These are phyloP conservation scores for Burhinus oedicnemus DNA, from an alignment of 2,113 vertebrate genomes.

Conservation along the genomic window DNA sequence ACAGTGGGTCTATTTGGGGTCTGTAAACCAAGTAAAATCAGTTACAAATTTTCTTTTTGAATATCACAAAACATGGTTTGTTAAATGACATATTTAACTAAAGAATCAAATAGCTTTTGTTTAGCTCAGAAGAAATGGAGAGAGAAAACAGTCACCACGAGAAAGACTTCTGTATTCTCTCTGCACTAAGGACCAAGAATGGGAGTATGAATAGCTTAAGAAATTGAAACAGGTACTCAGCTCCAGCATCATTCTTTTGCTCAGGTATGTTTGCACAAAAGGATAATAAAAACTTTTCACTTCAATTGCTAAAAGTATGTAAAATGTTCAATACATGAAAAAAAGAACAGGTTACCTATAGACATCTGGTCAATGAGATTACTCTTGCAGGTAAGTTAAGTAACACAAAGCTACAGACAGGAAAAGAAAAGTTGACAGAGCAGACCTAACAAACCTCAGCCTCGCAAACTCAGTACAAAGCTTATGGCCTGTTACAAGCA, in stretches of 20 bases:
- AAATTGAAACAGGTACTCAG: not conserved
- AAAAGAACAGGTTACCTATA: not conserved
- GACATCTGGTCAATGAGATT: not conserved
- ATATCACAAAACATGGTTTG: not conserved
- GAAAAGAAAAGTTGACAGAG: not conserved
- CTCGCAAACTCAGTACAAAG: not conserved
- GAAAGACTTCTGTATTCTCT: not conserved
- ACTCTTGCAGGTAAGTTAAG: not conserved
- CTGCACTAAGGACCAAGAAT: not conserved
- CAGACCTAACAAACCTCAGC: not conserved
- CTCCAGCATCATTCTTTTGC: accelerated
- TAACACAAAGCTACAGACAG: not conserved
- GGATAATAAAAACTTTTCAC: not conserved
- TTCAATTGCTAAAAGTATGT: not conserved
- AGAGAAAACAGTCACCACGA: not conserved
- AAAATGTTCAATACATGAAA: not conserved
- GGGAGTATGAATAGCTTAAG: not conserved
- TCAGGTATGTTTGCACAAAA: not conserved
- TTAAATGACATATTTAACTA: not conserved
- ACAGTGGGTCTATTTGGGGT: not conserved
- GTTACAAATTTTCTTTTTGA: not conserved
- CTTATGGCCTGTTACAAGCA: not conserved
- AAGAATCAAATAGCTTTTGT: not conserved
- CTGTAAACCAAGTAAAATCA: not conserved
- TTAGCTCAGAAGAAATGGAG: not conserved